Evolutionary conservation across 2,888 invertebrate genomes (phyloP).

Genomic region (Pandemis corylana): DNA sequence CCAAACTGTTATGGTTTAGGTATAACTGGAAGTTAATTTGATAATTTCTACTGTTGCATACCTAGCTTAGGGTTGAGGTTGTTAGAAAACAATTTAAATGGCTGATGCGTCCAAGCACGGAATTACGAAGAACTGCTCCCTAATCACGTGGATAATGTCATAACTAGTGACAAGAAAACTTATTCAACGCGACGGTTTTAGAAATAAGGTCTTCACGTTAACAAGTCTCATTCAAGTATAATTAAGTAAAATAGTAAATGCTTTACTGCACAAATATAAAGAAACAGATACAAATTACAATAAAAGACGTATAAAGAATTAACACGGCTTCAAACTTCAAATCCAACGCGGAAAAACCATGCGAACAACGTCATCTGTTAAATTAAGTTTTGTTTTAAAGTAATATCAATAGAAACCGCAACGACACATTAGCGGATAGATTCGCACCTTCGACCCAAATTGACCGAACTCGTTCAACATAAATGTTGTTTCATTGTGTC

Average conservation of each 20-base stretch:
- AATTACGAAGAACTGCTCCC: slow-evolving; percentile 27
- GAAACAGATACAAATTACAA: no score
- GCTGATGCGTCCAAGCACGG: slow-evolving; percentile 10
- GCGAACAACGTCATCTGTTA: background rate
- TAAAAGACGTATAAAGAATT: no score
- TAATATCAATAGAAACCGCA: slow-evolving; percentile 2
- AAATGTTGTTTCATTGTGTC: slow-evolving; percentile 44
- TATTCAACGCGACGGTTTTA: background rate
- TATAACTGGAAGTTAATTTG: slow-evolving; percentile 41
- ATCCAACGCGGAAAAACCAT: background rate
- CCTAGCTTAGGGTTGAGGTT: slow-evolving; percentile 34
- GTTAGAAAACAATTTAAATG: slow-evolving; percentile 40
- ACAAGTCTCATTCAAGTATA: background rate
- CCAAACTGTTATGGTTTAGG: slow-evolving; percentile 44
- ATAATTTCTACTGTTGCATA: slow-evolving; percentile 26
- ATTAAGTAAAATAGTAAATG: no score
- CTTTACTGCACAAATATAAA: no score
- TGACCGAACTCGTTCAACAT: slow-evolving; percentile 36
- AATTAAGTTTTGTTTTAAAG: background rate
- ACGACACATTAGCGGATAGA: slow-evolving; percentile 11
- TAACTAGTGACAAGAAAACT: background rate
- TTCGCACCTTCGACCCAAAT: slow-evolving; percentile 57
- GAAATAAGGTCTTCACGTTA: background rate
- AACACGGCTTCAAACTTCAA: no score
- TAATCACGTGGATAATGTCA: background rate